phyloP scores from a whole-genome alignment of 2,888 invertebrate species.

The Lochmaea capreae region DNA sequence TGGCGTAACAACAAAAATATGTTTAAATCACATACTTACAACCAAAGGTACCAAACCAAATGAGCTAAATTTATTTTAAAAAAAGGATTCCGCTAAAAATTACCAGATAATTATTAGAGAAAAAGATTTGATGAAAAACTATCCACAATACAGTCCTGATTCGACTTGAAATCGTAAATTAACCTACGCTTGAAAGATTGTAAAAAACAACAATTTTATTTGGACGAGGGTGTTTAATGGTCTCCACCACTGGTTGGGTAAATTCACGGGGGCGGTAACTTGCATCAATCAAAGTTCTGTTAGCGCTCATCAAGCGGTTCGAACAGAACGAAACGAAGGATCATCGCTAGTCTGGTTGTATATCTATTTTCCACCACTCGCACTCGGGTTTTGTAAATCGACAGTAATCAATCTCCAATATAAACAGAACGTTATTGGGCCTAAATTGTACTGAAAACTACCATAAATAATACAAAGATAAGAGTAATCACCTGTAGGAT shows the following conservation, averaged over 20 bases:
- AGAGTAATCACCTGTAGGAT: constrained; percentile 41
- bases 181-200: too few relatives aligned
- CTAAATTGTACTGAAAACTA: constrained; percentile 44
- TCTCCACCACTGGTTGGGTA: constrained; percentile 18
- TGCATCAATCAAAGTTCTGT: constrained; percentile 64
- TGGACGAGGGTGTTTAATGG: neutral
- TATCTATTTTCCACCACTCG: constrained; percentile 33
- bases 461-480: constrained; percentile 44
- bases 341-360: constrained; percentile 46
- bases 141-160: too few relatives aligned
- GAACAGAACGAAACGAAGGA: constrained; percentile 38
- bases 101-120: too few relatives aligned
- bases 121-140: too few relatives aligned
- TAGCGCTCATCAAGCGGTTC: constrained; percentile 58
- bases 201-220: too few relatives aligned
- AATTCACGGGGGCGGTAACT: constrained; percentile 52
- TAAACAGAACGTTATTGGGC: constrained; percentile 44
- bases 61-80: too few relatives aligned
- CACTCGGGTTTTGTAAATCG: constrained; percentile 54
- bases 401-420: constrained; percentile 57
- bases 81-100: too few relatives aligned
- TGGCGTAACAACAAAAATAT: neutral
- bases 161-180: too few relatives aligned
- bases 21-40: too few relatives aligned
- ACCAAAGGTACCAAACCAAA: too few relatives aligned